phyloP scores from a whole-genome alignment of 2,797 vertebrate genomes.

The Nannoperca obscura region DNA sequence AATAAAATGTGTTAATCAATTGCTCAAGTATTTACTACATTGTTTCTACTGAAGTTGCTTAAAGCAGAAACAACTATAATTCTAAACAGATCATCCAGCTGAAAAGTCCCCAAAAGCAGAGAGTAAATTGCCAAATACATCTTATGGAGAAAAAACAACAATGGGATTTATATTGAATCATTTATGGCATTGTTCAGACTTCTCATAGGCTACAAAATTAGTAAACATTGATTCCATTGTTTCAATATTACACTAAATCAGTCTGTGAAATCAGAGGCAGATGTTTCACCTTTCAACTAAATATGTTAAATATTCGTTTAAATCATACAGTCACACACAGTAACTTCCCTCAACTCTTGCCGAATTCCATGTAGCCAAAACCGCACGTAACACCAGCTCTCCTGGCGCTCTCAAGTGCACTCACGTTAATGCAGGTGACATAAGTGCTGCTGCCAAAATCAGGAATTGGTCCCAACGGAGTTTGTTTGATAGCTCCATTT shows the following conservation, averaged over 20 bases:
- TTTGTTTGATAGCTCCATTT: slow-evolving; percentile 87
- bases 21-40: slow-evolving; percentile 44
- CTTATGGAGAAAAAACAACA: slow-evolving; percentile 31
- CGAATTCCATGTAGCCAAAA: slow-evolving; percentile 25
- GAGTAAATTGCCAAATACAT: slow-evolving; percentile 25
- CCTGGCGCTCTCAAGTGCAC: slow-evolving; percentile 78
- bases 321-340: slow-evolving; percentile 23
- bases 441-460: slow-evolving; percentile 86
- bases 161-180: slow-evolving; percentile 16
- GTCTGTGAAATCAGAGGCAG: slow-evolving; percentile 36
- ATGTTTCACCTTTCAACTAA: slow-evolving; percentile 42
- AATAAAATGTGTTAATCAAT: slow-evolving; percentile 51
- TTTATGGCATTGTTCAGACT: slow-evolving; percentile 22
- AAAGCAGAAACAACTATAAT: slow-evolving; percentile 39
- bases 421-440: slow-evolving; percentile 90
- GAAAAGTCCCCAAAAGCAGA: slow-evolving; percentile 37
- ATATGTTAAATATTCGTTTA: slow-evolving; percentile 27
- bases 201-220: slow-evolving; percentile 22
- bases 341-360: slow-evolving; percentile 21
- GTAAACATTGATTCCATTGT: slow-evolving; percentile 39
- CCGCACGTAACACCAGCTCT: slow-evolving; percentile 52
- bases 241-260: slow-evolving; percentile 42
- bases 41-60: slow-evolving; percentile 44
- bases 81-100: slow-evolving; percentile 45
- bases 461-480: slow-evolving; percentile 86